Evolutionary conservation across 2,888 invertebrate genomes (phyloP).

Genomic region (Eilema griseolum): DNA sequence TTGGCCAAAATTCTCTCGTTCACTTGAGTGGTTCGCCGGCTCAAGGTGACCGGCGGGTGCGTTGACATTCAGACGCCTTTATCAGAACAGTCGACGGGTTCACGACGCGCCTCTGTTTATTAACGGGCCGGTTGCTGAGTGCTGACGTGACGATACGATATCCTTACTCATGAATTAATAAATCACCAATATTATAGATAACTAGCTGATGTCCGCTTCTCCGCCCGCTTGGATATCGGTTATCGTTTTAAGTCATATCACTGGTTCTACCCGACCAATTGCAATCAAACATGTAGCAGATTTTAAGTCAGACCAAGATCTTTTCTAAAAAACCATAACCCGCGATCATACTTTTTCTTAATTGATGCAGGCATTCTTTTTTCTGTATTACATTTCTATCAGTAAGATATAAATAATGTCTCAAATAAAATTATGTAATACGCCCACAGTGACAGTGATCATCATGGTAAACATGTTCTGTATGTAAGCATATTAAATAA

Average conservation of each 20-base stretch:
- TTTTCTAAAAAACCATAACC: no score
- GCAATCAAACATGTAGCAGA: no score
- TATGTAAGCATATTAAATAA: slow-evolving; percentile 25
- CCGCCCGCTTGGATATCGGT: neutral
- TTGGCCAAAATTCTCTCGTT: slow-evolving; percentile 74
- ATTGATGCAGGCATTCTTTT: no score
- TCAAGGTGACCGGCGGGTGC: slow-evolving; percentile 82
- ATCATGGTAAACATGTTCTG: slow-evolving; percentile 13
- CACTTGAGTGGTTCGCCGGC: slow-evolving; percentile 63
- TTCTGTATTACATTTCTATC: neutral
- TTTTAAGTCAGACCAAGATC: no score
- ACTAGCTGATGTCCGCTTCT: no score
- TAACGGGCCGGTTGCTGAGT: slow-evolving; percentile 55
- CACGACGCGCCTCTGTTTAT: slow-evolving; percentile 68
- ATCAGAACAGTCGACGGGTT: slow-evolving; percentile 67
- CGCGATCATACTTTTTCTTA: neutral
- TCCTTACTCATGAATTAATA: slow-evolving; percentile 10
- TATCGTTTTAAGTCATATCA: neutral
- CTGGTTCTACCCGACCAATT: no score
- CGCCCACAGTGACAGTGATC: slow-evolving; percentile 5
- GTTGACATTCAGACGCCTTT: slow-evolving; percentile 84
- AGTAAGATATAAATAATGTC: neutral
- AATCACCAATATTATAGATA: slow-evolving; percentile 11
- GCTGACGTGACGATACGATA: slow-evolving; percentile 43
- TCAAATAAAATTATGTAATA: slow-evolving; percentile 7